Conservation (phyloP, 2,888 invertebrate genomes). For the Lypha dubia region DNA sequence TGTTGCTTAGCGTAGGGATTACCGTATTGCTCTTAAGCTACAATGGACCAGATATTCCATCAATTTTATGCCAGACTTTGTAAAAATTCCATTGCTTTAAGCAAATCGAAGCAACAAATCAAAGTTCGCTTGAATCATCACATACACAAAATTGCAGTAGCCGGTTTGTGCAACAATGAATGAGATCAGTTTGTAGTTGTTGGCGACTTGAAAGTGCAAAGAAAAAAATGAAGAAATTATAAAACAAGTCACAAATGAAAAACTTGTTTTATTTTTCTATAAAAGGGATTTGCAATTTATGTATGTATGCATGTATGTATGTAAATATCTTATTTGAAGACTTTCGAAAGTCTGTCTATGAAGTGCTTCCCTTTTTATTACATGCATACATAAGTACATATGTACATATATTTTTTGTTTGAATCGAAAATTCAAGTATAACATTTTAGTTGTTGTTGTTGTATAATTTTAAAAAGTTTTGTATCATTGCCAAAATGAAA, state of each 20-base stretch:
- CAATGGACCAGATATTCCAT: no score
- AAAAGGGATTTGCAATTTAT: slow-evolving; percentile 30
- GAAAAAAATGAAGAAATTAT: not conserved
- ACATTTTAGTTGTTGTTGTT: slow-evolving; percentile 2
- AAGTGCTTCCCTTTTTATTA: not conserved
- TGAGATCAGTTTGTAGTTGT: not conserved
- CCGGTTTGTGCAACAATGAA: slow-evolving; percentile 12
- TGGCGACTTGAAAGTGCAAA: slow-evolving; percentile 5
- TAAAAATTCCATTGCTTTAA: not conserved
- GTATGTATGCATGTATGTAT: no score
- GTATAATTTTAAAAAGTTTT: slow-evolving; percentile 42
- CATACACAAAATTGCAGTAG: slow-evolving; percentile 25
- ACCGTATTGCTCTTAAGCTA: not conserved
- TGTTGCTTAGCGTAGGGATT: no score
- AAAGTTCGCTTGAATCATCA: slow-evolving; percentile 4
- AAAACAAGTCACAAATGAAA: not conserved
- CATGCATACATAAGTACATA: no score
- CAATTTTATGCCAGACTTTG: not conserved
- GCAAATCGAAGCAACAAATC: not conserved
- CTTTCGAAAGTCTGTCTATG: not conserved
- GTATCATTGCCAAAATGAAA: slow-evolving; percentile 67
- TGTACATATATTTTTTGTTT: not conserved
- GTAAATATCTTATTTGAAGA: not conserved
- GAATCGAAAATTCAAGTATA: not conserved
- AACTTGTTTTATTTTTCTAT: slow-evolving; percentile 56